phyloP scores from a whole-genome alignment of 2,888 invertebrate genomes.

The Tricholauxania praeusta region DNA sequence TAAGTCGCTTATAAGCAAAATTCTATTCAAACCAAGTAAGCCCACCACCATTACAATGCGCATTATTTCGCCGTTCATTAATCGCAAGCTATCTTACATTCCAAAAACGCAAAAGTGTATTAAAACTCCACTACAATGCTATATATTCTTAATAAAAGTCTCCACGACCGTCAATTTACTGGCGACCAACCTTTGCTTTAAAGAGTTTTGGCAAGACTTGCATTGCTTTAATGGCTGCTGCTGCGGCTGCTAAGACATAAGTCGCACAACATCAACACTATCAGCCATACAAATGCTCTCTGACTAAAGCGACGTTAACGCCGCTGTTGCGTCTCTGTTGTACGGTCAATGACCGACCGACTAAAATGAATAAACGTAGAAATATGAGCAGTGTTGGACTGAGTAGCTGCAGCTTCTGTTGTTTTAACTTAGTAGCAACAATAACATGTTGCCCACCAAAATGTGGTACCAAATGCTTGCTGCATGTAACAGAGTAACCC shows the following conservation, averaged over 20 bases:
- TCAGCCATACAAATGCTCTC: no score
- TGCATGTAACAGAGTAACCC: no score
- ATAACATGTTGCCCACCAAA: no score
- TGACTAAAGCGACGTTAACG: constrained; percentile 34
- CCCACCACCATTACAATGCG: no score
- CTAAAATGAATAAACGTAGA: constrained; percentile 47
- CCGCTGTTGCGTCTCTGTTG: constrained; percentile 60
- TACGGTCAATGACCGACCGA: constrained; percentile 65
- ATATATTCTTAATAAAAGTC: constrained; percentile 24
- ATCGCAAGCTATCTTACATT: constrained; percentile 14
- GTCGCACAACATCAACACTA: constrained; percentile 44
- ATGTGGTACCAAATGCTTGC: no score
- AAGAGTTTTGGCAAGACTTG: not conserved
- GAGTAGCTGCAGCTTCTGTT: no score
- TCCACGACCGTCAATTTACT: constrained; percentile 31
- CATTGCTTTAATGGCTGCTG: constrained; percentile 8
- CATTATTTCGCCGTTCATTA: not conserved
- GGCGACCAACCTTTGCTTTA: not conserved
- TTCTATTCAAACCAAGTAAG: no score
- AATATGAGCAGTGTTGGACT: no score
- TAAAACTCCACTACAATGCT: not conserved
- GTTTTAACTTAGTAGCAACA: no score
- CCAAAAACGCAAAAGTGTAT: constrained; percentile 3
- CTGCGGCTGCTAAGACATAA: not conserved
- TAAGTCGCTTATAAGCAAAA: no score